Evolutionary conservation across 1,140 invertebrate genomes (phyloP).

Genomic region (Sycophila sp.): DNA sequence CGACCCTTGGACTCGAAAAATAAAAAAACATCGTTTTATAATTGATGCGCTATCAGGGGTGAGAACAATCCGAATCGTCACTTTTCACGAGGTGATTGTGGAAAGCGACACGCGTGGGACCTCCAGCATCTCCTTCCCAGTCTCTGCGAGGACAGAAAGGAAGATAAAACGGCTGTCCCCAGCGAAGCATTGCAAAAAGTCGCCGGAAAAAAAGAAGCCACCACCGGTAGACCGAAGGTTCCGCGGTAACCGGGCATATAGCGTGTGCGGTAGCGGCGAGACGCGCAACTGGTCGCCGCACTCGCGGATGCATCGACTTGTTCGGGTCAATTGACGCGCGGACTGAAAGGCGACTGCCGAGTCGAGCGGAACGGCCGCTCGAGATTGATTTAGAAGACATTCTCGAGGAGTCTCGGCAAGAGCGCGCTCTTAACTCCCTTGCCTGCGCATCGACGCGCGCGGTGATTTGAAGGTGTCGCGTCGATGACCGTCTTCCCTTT

Average conservation of each 20-base stretch:
- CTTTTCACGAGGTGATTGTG: slow-evolving; percentile 20
- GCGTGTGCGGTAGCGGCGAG: slow-evolving; percentile 13
- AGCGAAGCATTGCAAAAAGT: slow-evolving; percentile 30
- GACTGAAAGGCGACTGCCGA: not conserved
- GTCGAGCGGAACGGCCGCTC: not conserved
- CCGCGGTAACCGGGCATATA: not conserved
- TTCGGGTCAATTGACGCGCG: slow-evolving; percentile 40
- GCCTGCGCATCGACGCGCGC: no score
- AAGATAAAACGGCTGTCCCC: no score
- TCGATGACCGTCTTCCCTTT: not conserved
- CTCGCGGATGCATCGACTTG: not conserved
- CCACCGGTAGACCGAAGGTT: slow-evolving; percentile 19
- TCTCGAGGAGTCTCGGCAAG: no score
- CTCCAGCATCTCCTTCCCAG: not conserved
- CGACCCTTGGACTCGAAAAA: no score
- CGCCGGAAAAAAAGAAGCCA: slow-evolving; percentile 1
- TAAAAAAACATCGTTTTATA: not conserved
- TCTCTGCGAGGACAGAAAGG: no score
- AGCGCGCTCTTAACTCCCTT: no score
- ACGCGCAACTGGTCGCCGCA: slow-evolving; percentile 24
- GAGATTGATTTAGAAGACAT: slow-evolving; percentile 27
- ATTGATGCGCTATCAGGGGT: no score
- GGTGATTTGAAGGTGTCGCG: no score
- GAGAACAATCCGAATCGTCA: not conserved
- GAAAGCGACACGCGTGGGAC: slow-evolving; percentile 1